Base-by-base conservation (phyloP, 2,888 invertebrate species). In the Yponomeuta evonymella region DNA sequence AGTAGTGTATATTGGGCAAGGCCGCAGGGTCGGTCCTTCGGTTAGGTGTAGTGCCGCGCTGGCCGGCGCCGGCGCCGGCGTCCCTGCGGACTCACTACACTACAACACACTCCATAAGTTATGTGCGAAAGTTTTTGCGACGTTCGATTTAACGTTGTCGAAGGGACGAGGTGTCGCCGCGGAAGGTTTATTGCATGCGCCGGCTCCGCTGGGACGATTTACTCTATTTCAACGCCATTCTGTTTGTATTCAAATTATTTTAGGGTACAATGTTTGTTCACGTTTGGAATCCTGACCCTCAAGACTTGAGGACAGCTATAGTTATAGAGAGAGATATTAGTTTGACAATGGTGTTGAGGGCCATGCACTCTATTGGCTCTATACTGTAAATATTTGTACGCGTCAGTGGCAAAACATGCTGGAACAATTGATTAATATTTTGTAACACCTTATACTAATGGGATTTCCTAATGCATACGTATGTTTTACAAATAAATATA, bases 51-150 rank as follows among this genome's bases (percentile, higher is more conserved):
- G 51, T 58, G 51, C 1, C 15, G 51, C 12, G 51, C 4, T 58
- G 15, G 15, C 15, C 51, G 15, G 51, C 51, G 51, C 51, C 33
- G 33, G 33, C 33, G 33, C 33, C 33, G 51, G 51, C 12, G 51
- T 8, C 51, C 51, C 51, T 15, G 51, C 51, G 51, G 51, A 15
- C 51, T 5, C 51, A 58, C 51, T 58, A 58, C 15, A 23, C 23
- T 23, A 23, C 23, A 58, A 23, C 23, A 58, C 51, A 58, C 51
- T 58, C 51, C 51, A 58, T 58, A 58, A 58, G 15, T 58, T 58
- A 58, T 58, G 51, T 58, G 51, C 51, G 51, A 58, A 58, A 58
- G 51, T 58, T 58, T 58, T 58, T 58, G 51, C 51, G 51, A 58
- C 51, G 51, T 58, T 58, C 51, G 51, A 58, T 58, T 58, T 58